phyloP scores from a whole-genome alignment of 2,888 invertebrate genomes.

The Sylvicola cinctus region DNA sequence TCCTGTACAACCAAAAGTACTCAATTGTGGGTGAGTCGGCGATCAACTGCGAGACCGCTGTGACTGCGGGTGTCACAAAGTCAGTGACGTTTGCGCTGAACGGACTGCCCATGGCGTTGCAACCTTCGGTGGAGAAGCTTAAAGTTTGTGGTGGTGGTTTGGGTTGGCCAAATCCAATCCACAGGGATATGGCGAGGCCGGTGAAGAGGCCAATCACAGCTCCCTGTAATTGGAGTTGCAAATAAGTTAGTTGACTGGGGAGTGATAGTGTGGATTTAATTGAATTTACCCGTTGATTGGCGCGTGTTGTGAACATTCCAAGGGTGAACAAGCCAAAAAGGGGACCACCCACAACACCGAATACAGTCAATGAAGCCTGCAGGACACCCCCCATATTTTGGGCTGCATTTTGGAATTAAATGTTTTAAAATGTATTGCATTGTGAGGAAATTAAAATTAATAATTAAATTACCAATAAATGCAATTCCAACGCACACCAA shows the following conservation, averaged over 20 bases:
- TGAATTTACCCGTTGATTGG: slow-evolving; percentile 41
- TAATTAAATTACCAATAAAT: slow-evolving; percentile 50
- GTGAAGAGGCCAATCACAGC: slow-evolving; percentile 39
- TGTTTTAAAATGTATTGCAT: not conserved
- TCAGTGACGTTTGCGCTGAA: not conserved
- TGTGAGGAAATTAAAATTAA: no score
- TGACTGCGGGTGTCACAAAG: no score
- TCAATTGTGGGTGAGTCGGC: slow-evolving; percentile 6
- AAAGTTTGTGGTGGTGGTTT: slow-evolving; percentile 37
- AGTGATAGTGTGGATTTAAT: not conserved
- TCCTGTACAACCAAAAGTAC: slow-evolving; percentile 44
- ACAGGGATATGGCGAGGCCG: slow-evolving; percentile 48
- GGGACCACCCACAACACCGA: slow-evolving; percentile 75
- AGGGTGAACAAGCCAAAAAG: slow-evolving; percentile 67
- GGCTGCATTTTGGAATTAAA: slow-evolving; percentile 27
- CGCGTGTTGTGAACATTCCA: slow-evolving; percentile 59
- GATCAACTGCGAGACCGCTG: not conserved
- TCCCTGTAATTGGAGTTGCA: slow-evolving; percentile 39
- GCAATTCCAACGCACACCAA: slow-evolving; percentile 58
- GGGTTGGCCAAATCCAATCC: slow-evolving; percentile 71
- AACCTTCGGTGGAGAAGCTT: slow-evolving; percentile 36
- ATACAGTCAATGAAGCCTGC: slow-evolving; percentile 69
- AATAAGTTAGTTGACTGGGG: not conserved
- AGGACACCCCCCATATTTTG: slow-evolving; percentile 68
- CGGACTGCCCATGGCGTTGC: slow-evolving; percentile 15